Evolutionary conservation across 2,797 vertebrate genomes (phyloP), one percentile per base, ranked within the genome.

Genomic region (Myotis vivesi): DNA sequence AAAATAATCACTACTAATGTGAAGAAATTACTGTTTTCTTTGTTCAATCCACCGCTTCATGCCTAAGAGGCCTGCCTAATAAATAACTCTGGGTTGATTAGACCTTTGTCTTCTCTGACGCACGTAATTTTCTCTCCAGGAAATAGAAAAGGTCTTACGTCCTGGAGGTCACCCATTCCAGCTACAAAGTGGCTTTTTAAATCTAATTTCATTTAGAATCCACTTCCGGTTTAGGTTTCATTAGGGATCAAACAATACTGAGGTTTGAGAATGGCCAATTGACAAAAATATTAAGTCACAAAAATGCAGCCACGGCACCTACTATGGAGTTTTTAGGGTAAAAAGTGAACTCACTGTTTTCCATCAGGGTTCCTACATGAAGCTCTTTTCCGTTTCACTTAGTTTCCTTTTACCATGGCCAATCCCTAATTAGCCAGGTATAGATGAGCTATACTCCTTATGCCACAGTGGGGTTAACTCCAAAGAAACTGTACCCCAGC

Each of bases 1-100:
- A 85, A 87, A 41, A 59, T 36, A 94, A 92, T 16, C 36, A 92
- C 64, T 53, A 71, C 7, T 68, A 87, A 93, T 76, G 92, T 94
- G 49, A 87, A 66, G 20, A 93, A 97, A 95, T 94, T 41, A 81
- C 33, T n/a, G 30, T 41, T 96, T 97, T 97, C 62, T 95, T 92
- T 96, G 77, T 82, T 91, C 41, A 55, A 13, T 17, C 11, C 71
- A 71, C 87, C 0, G 66, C 87, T 83, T 62, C 46, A 30, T 38
- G 41, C 44, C 51, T 82, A 20, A 7, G 46, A 36, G 53, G 73
- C 41, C 93, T 5, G 2, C 69, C 55, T 84, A 53, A 94, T 66
- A 80, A 95, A 92, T 66, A 77, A 95, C 95, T 79, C 92, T n/a
- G 79, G 11, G 36, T 46, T 69, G 57, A 96, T 94, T n/a, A 97